Evolutionary conservation across 2,113 vertebrate species (phyloP).

Genomic region (Candoia aspera): DNA sequence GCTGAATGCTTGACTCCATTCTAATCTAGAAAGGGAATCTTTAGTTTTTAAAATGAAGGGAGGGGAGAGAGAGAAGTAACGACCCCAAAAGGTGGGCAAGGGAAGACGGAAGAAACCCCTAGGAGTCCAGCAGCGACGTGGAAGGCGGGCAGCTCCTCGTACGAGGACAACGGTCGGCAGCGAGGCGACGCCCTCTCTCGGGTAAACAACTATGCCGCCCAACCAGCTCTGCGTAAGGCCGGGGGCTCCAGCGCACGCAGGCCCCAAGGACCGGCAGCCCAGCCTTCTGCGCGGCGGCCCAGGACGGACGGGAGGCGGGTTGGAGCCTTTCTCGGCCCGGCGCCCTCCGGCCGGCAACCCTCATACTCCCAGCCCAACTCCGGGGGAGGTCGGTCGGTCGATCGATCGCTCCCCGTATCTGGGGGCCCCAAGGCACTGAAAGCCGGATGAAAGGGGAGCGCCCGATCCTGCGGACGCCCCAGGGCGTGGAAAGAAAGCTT

Average conservation of each 20-base stretch:
- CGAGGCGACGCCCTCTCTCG: background rate
- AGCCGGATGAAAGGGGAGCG: background rate
- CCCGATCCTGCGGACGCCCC: background rate
- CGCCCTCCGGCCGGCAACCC: background rate
- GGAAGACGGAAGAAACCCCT: background rate
- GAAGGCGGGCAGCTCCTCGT: background rate
- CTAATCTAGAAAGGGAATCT: background rate
- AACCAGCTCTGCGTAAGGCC: background rate
- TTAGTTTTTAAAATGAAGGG: background rate
- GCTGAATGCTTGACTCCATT: background rate
- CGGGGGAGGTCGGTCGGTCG: background rate
- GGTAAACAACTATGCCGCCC: background rate
- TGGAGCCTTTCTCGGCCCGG: background rate
- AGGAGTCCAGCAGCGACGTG: background rate
- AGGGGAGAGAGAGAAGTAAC: too few species aligned
- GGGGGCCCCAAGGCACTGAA: background rate
- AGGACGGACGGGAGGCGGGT: background rate
- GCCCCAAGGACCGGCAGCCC: background rate
- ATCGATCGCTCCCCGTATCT: background rate
- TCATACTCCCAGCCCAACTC: background rate
- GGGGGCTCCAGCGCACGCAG: background rate
- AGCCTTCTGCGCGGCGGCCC: background rate
- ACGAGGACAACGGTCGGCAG: background rate
- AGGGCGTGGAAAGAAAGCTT: background rate
- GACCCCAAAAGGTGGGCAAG: background rate